These are phyloP conservation scores for Triops cancriformis DNA, from an alignment of 1,140 invertebrate genomes.

Conservation along the genomic window DNA sequence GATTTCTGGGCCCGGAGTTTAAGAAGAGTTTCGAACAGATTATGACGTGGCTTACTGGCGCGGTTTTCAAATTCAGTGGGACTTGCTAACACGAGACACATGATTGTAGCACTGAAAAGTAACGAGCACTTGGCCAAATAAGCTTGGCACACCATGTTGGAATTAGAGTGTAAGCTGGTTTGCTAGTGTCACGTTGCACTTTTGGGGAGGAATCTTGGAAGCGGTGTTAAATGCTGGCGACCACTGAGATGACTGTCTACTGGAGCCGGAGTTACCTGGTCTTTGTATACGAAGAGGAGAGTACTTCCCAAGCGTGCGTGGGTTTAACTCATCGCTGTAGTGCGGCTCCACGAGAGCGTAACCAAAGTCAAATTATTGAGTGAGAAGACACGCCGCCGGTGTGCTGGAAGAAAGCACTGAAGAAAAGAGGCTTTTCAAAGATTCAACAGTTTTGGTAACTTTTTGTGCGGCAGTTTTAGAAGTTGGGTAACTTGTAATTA, in stretches of 20 bases:
- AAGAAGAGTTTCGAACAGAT: neutral
- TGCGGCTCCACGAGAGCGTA: neutral
- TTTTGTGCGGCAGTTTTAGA: neutral
- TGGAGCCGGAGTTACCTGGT: neutral
- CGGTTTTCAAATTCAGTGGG: neutral
- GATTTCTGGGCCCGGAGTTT: neutral
- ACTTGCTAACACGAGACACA: neutral
- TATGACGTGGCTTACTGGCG: neutral
- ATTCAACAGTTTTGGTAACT: neutral
- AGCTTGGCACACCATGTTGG: neutral
- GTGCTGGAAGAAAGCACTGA: neutral
- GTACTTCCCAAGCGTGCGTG: neutral
- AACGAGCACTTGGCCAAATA: neutral
- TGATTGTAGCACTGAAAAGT: neutral
- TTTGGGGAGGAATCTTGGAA: neutral
- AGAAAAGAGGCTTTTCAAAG: neutral
- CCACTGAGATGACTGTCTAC: constrained; percentile 5
- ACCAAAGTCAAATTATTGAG: constrained; percentile 4
- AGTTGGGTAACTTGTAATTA: neutral
- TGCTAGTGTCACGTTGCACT: neutral
- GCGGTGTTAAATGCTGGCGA: constrained; percentile 1
- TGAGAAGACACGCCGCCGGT: neutral
- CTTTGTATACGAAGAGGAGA: constrained; percentile 3
- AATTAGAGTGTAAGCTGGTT: neutral
- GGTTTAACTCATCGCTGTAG: neutral